Base-by-base conservation (phyloP, 2,888 invertebrate species). In the Lamproptera curius region DNA sequence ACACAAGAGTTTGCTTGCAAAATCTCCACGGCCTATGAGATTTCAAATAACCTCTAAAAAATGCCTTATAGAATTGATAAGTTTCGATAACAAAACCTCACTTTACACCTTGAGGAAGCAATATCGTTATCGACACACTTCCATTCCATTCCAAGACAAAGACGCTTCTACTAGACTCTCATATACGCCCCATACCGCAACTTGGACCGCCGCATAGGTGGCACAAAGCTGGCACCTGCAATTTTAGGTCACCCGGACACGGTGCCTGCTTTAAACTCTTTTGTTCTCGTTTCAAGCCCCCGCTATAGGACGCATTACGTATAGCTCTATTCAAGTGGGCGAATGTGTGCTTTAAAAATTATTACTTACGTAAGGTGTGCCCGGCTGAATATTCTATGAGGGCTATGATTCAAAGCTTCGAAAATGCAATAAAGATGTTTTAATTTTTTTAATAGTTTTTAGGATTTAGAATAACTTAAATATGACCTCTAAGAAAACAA, bases 181-280 rank as follows among this genome's bases (percentile, higher is more conserved):
- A 2, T 26, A 34, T 42, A 44, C 37, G 43, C 37, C 3, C 2
- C 14, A 36, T 37, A 37, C 40, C 14, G n/a, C 16, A 16, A 42
- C 38, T 35, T 46, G 42, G 16, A 35, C 52, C 53, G 38, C 50
- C 37, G 42, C 52, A 42, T 43, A 43, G 59, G 54, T 58, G 65
- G 58, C 67, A 67, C 65, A 63, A 57, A 61, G 61, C 70, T 70
- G 73, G 72, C 79, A 79, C 76, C 76, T 76, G 73, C 74, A 75
- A 64, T 83, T 79, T 73, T 76, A 84, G 85, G 84, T 85, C 83
- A 85, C 72, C 62, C 71, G 73, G 70, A 66, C 71, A 65, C 67
- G 62, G 61, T 65, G 62, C 65, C 67, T 64, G 67, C 62, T 55
- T 54, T 57, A 40, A 34, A 43, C 70, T 69, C 70, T 71, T 70